Evolutionary conservation across 1,140 invertebrate genomes (phyloP).

Genomic region (Cheumatopsyche charites): DNA sequence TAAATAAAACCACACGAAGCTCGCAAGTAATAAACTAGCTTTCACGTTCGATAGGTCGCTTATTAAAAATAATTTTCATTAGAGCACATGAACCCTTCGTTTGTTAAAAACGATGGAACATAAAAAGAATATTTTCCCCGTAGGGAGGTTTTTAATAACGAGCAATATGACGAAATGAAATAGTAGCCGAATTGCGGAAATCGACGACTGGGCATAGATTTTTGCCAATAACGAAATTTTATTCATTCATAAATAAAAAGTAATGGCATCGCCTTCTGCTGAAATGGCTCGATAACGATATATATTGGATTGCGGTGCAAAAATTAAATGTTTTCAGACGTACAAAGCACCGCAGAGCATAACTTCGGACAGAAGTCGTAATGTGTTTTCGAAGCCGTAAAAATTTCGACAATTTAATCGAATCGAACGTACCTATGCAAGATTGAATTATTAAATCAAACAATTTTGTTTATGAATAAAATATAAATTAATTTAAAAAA

Average conservation of each 20-base stretch:
- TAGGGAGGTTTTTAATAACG: constrained; percentile 47
- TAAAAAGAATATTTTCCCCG: neutral
- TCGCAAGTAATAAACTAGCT: too few species aligned
- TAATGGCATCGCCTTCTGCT: constrained; percentile 21
- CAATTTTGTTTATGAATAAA: too few species aligned
- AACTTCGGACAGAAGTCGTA: too few species aligned
- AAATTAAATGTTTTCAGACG: constrained; percentile 13
- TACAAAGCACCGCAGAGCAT: neutral
- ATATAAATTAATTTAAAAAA: too few species aligned
- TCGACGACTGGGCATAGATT: constrained; percentile 9
- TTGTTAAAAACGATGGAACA: too few species aligned
- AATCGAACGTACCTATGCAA: too few species aligned
- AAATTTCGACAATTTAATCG: too few species aligned
- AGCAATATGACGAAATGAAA: constrained; percentile 43
- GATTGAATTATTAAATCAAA: too few species aligned
- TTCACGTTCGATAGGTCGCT: constrained; percentile 33
- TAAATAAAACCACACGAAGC: neutral
- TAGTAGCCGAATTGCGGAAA: constrained; percentile 22
- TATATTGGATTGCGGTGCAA: neutral
- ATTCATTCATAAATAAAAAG: constrained; percentile 26
- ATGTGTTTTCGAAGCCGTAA: too few species aligned
- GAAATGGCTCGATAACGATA: constrained; percentile 8
- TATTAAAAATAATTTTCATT: constrained; percentile 49
- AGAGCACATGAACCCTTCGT: constrained; percentile 14
- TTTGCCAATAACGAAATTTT: constrained; percentile 34